A percentile compares a stretch with the other conserved stretches of the same genome.
Evolutionary conservation across 2,888 invertebrate genomes (phyloP).

Genomic region (Liposcelis brunnea): DNA sequence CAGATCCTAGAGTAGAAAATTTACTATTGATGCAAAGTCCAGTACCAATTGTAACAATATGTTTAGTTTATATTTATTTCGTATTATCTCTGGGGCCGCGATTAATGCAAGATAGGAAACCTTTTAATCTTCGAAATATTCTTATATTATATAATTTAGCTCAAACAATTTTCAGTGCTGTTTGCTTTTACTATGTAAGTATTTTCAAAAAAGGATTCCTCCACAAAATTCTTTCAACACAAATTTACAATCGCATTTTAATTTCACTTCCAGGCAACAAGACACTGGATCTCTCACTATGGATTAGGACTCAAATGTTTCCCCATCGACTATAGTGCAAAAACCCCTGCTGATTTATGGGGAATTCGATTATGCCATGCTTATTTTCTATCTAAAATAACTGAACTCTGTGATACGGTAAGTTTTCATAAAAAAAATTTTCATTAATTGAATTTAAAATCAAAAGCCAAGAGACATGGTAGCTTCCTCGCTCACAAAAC

Average conservation of each 20-base stretch:
- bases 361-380: background rate
- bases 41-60: background rate
- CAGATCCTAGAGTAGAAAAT: slow-evolving; percentile 3
- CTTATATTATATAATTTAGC: slow-evolving; percentile 2
- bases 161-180: slow-evolving; percentile 5
- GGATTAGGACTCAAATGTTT: background rate
- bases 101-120: background rate
- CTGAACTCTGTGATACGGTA: slow-evolving; percentile 6
- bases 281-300: background rate
- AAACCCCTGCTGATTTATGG: background rate
- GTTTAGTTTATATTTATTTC: slow-evolving; percentile 3
- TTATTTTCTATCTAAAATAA: slow-evolving; percentile 1
- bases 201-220: background rate
- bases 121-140: background rate
- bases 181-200: background rate
- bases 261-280: background rate
- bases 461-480: too few species aligned
- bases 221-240: too few species aligned
- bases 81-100: background rate
- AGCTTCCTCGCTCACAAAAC: too few species aligned
- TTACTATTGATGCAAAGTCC: slow-evolving; percentile 5
- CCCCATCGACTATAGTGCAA: background rate
- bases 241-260: background rate
- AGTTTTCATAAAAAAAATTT: background rate
- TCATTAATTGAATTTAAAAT: background rate